Evolutionary conservation across 2,797 vertebrate species (phyloP).

Genomic region (Lutjanus campechanus): DNA sequence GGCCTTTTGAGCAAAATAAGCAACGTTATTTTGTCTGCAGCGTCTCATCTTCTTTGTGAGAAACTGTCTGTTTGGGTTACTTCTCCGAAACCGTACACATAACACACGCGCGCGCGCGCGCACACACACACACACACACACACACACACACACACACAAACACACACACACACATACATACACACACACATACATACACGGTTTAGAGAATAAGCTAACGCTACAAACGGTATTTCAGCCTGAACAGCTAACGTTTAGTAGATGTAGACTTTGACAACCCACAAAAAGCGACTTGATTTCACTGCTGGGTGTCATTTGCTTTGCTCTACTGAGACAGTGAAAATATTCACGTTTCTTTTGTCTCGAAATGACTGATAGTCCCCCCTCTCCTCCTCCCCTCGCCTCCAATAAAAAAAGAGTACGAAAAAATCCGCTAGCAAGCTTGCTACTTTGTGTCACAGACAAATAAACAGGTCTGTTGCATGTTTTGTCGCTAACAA

Average conservation of each 20-base stretch:
- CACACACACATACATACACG: constrained; percentile 28
- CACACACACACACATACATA: constrained; percentile 30
- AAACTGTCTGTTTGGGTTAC: constrained; percentile 68
- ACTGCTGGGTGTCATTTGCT: neutral
- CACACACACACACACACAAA: constrained; percentile 38
- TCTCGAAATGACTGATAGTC: constrained; percentile 55
- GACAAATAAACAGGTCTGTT: constrained; percentile 86
- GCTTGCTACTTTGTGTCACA: constrained; percentile 86
- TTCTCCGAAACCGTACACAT: constrained; percentile 28
- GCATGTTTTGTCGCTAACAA: constrained; percentile 62
- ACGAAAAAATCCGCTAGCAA: constrained; percentile 82
- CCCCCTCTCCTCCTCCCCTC: constrained; percentile 23
- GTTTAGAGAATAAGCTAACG: constrained; percentile 70
- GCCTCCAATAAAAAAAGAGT: constrained; percentile 32
- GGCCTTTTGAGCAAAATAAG: constrained; percentile 58
- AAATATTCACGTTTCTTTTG: constrained; percentile 65
- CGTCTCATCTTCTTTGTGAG: constrained; percentile 41
- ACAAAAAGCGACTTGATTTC: constrained; percentile 14
- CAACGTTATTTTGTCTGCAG: constrained; percentile 56
- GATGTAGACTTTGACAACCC: constrained; percentile 34
- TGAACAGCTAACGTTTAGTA: neutral
- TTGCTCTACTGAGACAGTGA: constrained; percentile 10
- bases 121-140: constrained; percentile 19
- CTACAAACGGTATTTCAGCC: constrained; percentile 32
- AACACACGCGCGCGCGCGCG: constrained; percentile 36